Evolutionary conservation across 2,797 vertebrate species (phyloP).

Genomic region (Pempheris klunzingeri): DNA sequence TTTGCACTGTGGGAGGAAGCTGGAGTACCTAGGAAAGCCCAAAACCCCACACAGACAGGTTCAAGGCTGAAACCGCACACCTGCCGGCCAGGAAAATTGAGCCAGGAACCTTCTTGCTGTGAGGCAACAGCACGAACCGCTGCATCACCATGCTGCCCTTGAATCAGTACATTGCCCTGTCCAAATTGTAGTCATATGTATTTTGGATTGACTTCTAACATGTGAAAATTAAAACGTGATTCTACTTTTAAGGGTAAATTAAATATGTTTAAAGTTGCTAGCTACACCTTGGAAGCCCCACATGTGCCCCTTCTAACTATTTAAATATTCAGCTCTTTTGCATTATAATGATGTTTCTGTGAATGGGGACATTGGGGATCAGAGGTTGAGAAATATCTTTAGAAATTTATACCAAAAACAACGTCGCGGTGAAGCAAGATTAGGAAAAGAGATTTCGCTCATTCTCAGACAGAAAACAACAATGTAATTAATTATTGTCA

Average conservation of each 20-base stretch:
- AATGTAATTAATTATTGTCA: conserved; percentile 5
- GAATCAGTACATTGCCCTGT: neutral
- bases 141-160: too few species aligned
- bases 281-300: neutral
- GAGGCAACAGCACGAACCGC: too few species aligned
- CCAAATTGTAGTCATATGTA: neutral
- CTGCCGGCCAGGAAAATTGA: too few species aligned
- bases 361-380: neutral
- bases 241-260: neutral
- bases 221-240: neutral
- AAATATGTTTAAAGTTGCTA: neutral
- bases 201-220: neutral
- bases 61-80: too few species aligned
- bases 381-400: neutral
- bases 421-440: neutral
- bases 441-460: neutral
- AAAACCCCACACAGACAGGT: too few species aligned
- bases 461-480: conserved; percentile 6
- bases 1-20: too few species aligned
- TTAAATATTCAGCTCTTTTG: neutral
- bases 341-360: neutral
- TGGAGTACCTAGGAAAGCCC: too few species aligned
- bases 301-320: neutral
- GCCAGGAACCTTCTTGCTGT: too few species aligned
- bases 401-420: neutral